Evolutionary conservation across 2,888 invertebrate species (phyloP).

Genomic region (Xylocampa areola): DNA sequence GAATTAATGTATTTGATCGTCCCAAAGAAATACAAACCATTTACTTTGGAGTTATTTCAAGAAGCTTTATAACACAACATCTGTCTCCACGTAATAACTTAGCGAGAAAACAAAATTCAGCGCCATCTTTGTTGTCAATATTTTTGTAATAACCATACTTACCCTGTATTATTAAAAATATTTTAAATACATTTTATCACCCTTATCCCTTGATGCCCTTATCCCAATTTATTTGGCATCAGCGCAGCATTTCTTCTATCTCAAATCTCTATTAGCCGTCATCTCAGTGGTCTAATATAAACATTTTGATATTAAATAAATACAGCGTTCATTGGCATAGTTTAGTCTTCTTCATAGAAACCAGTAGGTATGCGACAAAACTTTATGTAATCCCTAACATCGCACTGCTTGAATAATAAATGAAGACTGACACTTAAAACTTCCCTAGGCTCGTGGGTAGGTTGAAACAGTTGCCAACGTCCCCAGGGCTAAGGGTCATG

Average conservation of each 20-base stretch:
- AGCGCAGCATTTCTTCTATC: too few species aligned
- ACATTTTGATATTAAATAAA: too few species aligned
- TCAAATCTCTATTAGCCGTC: too few species aligned
- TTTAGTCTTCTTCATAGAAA: constrained; percentile 16
- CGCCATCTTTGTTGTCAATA: neutral
- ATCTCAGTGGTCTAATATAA: too few species aligned
- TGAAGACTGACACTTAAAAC: constrained; percentile 63
- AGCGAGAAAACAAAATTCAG: neutral
- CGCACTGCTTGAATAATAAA: constrained; percentile 58
- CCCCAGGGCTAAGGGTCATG: constrained; percentile 35
- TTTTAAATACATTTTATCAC: too few species aligned
- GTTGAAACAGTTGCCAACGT: constrained; percentile 54
- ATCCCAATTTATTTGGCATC: too few species aligned
- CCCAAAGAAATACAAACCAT: neutral
- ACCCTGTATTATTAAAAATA: too few species aligned
- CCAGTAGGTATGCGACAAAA: constrained; percentile 18
- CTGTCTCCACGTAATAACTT: neutral
- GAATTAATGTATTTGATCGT: neutral
- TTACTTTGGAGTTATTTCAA: neutral
- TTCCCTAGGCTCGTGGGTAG: constrained; percentile 49
- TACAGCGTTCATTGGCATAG: too few species aligned
- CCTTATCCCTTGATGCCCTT: too few species aligned
- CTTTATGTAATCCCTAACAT: constrained; percentile 40
- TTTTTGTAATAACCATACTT: neutral
- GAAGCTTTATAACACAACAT: neutral